These are phyloP conservation scores for Nomada ferruginata DNA, from an alignment of 2,888 invertebrate genomes.

Conservation along the genomic window DNA sequence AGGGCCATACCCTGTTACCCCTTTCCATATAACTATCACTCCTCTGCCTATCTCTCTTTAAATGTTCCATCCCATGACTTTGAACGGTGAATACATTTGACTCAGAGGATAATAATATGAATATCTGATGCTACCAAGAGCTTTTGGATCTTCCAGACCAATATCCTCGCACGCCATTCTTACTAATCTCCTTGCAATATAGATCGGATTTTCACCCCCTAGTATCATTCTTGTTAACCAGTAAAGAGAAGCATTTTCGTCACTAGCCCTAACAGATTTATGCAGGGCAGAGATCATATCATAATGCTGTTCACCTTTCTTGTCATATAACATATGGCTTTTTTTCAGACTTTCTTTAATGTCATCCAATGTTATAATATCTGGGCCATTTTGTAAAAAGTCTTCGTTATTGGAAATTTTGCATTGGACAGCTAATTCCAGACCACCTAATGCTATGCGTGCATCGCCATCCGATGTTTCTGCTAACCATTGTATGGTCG, in stretches of 20 bases:
- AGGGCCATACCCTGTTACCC: too few species aligned
- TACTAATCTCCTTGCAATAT: slow-evolving; percentile 90
- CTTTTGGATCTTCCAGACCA: slow-evolving; percentile 86
- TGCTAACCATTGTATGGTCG: slow-evolving; percentile 89
- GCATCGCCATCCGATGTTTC: slow-evolving; percentile 94
- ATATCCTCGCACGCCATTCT: slow-evolving; percentile 92
- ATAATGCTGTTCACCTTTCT: slow-evolving; percentile 93
- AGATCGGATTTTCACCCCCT: slow-evolving; percentile 92
- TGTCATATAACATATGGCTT: slow-evolving; percentile 91
- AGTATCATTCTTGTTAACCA: slow-evolving; percentile 92
- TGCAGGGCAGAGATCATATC: slow-evolving; percentile 93
- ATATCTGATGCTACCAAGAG: slow-evolving; percentile 74
- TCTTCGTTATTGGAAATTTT: slow-evolving; percentile 79
- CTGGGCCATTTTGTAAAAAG: slow-evolving; percentile 77
- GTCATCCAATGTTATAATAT: slow-evolving; percentile 87
- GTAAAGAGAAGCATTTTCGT: slow-evolving; percentile 92
- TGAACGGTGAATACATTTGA: too few species aligned
- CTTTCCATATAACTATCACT: too few species aligned
- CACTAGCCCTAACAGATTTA: slow-evolving; percentile 92
- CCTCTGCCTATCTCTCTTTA: too few species aligned
- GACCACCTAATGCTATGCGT: slow-evolving; percentile 90
- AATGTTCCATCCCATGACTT: too few species aligned
- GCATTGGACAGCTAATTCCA: slow-evolving; percentile 89
- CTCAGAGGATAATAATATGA: slow-evolving; percentile 10
- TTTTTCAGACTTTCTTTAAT: slow-evolving; percentile 91